Conservation (phyloP, 2,888 invertebrate species). For the Coelopa pilipes region DNA sequence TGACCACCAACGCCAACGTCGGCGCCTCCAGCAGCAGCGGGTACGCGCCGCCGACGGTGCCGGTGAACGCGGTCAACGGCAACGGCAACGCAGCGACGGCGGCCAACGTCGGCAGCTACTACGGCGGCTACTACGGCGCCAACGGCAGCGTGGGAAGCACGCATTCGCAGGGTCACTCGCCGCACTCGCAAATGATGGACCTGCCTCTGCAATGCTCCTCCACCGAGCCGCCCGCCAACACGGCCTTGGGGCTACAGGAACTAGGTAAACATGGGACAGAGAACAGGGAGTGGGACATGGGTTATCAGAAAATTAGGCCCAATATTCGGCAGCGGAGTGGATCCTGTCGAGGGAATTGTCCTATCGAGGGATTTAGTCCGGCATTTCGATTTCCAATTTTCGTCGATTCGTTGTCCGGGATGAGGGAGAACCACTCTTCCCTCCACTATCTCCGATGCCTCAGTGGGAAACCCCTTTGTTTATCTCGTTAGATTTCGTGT, state of each 20-base stretch:
- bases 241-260: constrained; percentile 66
- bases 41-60: constrained; percentile 56
- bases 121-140: constrained; percentile 63
- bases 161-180: constrained; percentile 62
- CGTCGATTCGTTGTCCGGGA: too few species aligned
- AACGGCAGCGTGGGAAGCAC: constrained; percentile 61
- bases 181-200: constrained; percentile 66
- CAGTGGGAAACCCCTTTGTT: too few species aligned
- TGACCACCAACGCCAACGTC: constrained; percentile 40
- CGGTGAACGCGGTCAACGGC: constrained; percentile 55
- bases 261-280: constrained; percentile 54
- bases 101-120: constrained; percentile 57
- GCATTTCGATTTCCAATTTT: too few species aligned
- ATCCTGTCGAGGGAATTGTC: too few species aligned
- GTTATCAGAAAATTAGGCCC: too few species aligned
- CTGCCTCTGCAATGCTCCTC: constrained; percentile 66
- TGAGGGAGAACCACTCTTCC: too few species aligned
- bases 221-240: constrained; percentile 66
- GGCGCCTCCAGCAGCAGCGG: constrained; percentile 44
- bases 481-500: too few species aligned
- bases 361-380: too few species aligned
- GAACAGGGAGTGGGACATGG: too few species aligned
- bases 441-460: too few species aligned
- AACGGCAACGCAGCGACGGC: constrained; percentile 50
- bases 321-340: too few species aligned